Evolutionary conservation across 1,140 invertebrate genomes (phyloP), one percentile per base, ranked within the genome.

Genomic region (Ceratosolen fusciceps): DNA sequence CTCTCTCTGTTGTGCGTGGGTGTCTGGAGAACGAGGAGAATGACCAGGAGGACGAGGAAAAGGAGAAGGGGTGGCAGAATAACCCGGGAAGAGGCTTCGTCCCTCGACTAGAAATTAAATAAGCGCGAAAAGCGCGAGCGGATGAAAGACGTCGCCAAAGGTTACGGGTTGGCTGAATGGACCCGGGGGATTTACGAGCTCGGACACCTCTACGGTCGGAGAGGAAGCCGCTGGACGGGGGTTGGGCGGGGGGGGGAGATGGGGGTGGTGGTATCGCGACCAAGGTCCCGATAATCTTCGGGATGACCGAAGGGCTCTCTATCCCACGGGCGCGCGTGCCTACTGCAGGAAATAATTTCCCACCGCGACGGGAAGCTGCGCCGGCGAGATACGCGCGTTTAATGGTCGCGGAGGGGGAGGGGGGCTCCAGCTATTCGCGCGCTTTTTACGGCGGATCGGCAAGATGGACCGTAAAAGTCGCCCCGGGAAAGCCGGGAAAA

Each of bases 401-500:
- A 75, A 74, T 74, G 62, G 49, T n/a, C n/a, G n/a, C n/a, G n/a
- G n/a, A n/a, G n/a, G n/a, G n/a, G n/a, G n/a, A n/a, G n/a, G n/a
- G n/a, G n/a, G n/a, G n/a, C n/a, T n/a, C n/a, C n/a, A 52, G 37
- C 49, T 4, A 49, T 43, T 43, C 7, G 12, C 74, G n/a, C 19
- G 16, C n/a, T 62, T 72, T 77, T 79, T 79, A 79, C 34, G 71
- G 77, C 26, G 77, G 77, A 74, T 80, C 71, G 78, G 58, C 72
- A 80, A 80, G 73, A 80, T 75, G 74, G 78, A 65, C 74, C 78
- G 65, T 80, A 80, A 80, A 80, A 74, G 52, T 80, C 78, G 60
- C 78, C 70, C 71, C 74, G 72, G 78, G 72, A 74, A 78, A 72
- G 47, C 67, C 21, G 70, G 34, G 77, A 72, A 78, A 80, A 80